Evolutionary conservation across 1,140 invertebrate genomes (phyloP), one percentile per base, ranked within the genome.

Genomic region (Zaprionus vittiger): DNA sequence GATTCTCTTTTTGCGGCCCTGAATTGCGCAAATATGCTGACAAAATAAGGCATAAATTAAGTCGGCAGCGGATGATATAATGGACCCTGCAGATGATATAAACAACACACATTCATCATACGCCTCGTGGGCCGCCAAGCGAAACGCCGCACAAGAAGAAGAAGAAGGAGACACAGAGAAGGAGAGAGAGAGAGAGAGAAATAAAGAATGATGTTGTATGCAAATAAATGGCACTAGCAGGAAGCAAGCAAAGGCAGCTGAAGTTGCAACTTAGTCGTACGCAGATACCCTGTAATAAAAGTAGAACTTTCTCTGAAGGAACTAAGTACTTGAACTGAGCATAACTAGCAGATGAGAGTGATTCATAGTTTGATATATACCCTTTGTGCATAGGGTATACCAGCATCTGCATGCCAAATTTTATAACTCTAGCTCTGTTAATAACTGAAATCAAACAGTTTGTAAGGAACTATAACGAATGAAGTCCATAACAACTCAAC

Each of bases 71-170:
- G 12, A 12, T 12, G 9, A 20, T 20, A 20, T 11, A 37, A 44
- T 15, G 31, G 28, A 65, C 38, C 24, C 68, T 66, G 74, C 28
- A 55, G 66, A 63, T 73, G 55, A 70, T 67, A 65, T 72, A 65
- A 52, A 57, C 62, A 73, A 67, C 65, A 66, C 37, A 54, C 82
- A 84, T 85, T 74, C 79, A 85, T 84, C 82, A 84, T 85, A 84
- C 82, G 79, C 82, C 69, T 65, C 28, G 83, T 85, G 64, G 67
- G 80, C 82, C 82, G 64, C 44, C 56, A 62, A 67, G 69, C 57
- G 63, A 56, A 67, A 24, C 70, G 78, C 65, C 78, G 78, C 54
- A 61, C 73, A 67, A 73, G 64, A 31, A 83, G 59, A 38, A 22
- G 47, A 9, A 9, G n/a, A 20, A 49, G 44, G 44, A 41, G 31